Evolutionary conservation across 1,140 invertebrate species (phyloP).

Genomic region (Diplogasteroides magnus): DNA sequence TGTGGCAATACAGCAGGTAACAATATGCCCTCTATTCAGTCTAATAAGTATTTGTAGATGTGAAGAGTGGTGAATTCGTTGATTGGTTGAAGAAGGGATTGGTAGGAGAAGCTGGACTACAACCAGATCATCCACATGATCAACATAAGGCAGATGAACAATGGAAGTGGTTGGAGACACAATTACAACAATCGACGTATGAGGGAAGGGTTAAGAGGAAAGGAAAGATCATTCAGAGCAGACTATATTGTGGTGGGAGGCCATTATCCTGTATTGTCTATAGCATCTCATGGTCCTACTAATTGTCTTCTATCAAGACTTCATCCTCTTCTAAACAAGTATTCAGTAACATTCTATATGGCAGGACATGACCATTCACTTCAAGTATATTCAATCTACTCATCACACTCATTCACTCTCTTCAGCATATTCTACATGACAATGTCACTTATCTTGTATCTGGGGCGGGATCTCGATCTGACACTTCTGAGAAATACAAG

Average conservation of each 20-base stretch:
- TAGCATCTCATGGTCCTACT: constrained; percentile 59
- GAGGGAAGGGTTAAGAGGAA: background rate
- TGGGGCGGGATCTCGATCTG: constrained; percentile 41
- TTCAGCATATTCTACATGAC: constrained; percentile 8
- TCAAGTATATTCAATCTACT: constrained; percentile 16
- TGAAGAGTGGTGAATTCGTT: background rate
- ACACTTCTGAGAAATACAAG: constrained; percentile 32
- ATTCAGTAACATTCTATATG: constrained; percentile 59
- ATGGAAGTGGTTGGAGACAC: constrained; percentile 47
- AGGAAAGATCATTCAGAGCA: constrained; percentile 53
- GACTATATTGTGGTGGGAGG: constrained; percentile 61
- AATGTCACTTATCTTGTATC: constrained; percentile 36
- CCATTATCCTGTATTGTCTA: constrained; percentile 62
- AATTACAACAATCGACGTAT: constrained; percentile 35
- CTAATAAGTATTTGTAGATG: background rate
- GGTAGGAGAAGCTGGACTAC: background rate
- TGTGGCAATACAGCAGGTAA: constrained; percentile 57
- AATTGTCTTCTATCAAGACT: constrained; percentile 57
- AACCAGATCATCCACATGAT: background rate
- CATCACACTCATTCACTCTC: no score
- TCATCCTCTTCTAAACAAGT: constrained; percentile 58
- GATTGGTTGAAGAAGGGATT: background rate
- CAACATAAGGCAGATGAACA: background rate
- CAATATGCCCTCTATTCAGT: constrained; percentile 16
- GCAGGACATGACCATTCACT: constrained; percentile 60